Conservation (phyloP, 1,140 invertebrate genomes). For the Penaeus chinensis region DNA sequence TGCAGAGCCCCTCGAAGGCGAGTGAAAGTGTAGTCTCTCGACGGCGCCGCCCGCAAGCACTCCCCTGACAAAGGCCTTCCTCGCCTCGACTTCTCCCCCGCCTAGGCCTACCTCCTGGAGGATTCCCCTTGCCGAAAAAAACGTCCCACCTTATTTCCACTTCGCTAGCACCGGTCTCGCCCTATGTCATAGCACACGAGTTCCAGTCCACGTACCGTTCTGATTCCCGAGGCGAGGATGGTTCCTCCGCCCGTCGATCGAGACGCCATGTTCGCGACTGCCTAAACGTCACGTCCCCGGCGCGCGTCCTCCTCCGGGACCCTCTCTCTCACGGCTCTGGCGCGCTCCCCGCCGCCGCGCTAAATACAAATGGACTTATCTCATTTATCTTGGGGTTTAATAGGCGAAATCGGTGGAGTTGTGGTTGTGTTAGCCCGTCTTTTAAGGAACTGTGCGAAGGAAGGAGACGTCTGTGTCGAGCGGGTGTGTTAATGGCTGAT, state of each 20-base stretch:
- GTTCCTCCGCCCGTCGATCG: conserved; percentile 49
- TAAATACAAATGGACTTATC: conserved; percentile 43
- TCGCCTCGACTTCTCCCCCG: neutral
- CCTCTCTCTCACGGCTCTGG: conserved; percentile 4
- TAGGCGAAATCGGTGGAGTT: neutral
- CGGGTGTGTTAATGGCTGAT: neutral
- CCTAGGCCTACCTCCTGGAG: no score
- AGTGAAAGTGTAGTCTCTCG: neutral
- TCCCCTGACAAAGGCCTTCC: conserved; percentile 41
- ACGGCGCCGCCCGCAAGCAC: neutral
- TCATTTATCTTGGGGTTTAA: neutral
- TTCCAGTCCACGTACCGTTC: conserved; percentile 11
- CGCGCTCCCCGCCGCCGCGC: conserved; percentile 24
- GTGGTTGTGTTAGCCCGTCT: neutral
- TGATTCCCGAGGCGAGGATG: conserved; percentile 48
- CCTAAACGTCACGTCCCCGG: conserved; percentile 1
- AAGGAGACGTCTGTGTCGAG: no score
- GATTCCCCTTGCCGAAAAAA: no score
- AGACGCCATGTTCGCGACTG: conserved; percentile 51
- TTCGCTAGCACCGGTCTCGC: neutral
- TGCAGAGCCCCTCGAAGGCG: no score
- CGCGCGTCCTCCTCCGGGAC: neutral
- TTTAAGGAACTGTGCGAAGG: neutral
- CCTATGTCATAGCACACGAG: neutral
- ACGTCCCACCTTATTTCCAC: neutral